phyloP scores from a whole-genome alignment of 2,113 vertebrate species.

The Physeter macrocephalus region DNA sequence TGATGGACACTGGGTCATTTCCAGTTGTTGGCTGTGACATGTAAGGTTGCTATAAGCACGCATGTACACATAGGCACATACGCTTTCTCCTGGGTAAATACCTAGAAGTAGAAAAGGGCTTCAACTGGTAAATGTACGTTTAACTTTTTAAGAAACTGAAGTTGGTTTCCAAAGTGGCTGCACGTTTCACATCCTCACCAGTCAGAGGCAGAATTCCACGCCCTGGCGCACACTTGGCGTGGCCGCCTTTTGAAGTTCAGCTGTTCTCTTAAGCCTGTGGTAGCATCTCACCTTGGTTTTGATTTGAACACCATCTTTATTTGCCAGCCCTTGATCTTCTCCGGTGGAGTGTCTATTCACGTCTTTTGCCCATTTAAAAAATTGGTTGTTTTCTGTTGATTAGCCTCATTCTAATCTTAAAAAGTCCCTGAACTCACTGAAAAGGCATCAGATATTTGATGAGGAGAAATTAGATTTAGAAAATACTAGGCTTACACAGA shows the following conservation, averaged over 20 bases:
- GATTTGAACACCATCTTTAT: neutral
- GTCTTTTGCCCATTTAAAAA: neutral
- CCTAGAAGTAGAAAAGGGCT: no score
- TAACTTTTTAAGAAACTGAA: neutral
- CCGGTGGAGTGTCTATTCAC: neutral
- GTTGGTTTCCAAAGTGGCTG: neutral
- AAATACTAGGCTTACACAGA: neutral
- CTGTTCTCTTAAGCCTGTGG: neutral
- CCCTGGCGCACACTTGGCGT: neutral
- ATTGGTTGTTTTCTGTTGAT: no score
- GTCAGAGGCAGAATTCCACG: fast-evolving
- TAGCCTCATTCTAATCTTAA: neutral
- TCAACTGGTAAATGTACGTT: fast-evolving
- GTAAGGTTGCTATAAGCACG: no score
- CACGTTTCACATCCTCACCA: fast-evolving
- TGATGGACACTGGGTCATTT: neutral
- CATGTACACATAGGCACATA: fast-evolving
- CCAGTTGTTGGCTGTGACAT: fast-evolving
- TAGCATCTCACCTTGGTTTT: neutral
- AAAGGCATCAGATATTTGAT: neutral
- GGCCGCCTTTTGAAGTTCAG: fast-evolving
- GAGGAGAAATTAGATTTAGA: neutral
- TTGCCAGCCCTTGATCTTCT: neutral
- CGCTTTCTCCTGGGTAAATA: neutral
- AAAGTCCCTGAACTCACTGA: neutral